Evolutionary conservation across 2,113 vertebrate genomes (phyloP).

Genomic region (Calidris pugnax): DNA sequence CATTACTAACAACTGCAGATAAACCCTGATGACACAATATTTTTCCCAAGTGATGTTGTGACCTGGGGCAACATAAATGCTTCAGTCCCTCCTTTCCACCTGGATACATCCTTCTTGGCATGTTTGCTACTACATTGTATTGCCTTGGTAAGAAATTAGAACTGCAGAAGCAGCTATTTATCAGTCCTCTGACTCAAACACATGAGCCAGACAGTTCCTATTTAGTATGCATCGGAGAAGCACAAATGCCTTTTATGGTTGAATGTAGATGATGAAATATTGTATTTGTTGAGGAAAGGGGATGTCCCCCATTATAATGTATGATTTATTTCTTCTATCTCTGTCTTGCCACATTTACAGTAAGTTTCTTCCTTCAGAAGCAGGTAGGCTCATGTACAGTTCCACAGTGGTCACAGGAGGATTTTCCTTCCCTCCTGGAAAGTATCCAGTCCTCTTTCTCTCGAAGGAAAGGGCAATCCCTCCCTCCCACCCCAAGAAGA

Average conservation of each 20-base stretch:
- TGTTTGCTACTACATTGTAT: background rate
- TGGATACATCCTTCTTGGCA: background rate
- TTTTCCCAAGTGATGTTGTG: background rate
- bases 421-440: slow-evolving; percentile 57
- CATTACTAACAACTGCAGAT: background rate
- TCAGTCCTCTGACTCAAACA: background rate
- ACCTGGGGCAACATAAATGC: background rate
- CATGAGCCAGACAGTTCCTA: background rate
- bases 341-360: background rate
- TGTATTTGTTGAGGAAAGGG: background rate
- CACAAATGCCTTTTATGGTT: background rate
- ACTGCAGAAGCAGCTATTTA: background rate
- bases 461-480: slow-evolving; percentile 23
- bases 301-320: background rate
- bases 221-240: slow-evolving; percentile 27
- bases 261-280: background rate
- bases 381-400: slow-evolving; percentile 18
- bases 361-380: background rate
- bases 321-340: slow-evolving; percentile 20
- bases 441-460: slow-evolving; percentile 29
- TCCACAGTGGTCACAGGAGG: background rate
- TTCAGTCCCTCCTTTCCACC: background rate
- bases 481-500: background rate
- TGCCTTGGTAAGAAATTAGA: background rate
- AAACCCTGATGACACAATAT: background rate